Percentiles rank a stretch among this genome's conserved stretches.
Conservation (phyloP, 2,888 invertebrate species). For the Drosophila imparisetae region DNA sequence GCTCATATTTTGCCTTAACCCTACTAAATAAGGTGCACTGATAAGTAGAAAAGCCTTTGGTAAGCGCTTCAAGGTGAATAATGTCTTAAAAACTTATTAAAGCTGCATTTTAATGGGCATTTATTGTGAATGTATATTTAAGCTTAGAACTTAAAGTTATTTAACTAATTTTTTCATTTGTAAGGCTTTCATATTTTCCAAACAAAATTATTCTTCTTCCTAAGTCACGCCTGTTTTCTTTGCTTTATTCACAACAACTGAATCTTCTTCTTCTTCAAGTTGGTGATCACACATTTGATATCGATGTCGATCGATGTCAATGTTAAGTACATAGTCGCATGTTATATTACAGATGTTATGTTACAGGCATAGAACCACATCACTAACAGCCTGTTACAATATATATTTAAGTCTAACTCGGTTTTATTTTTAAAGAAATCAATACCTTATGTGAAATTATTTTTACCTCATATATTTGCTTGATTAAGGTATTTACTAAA, state of each 20-base stretch:
- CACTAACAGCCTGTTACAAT: background rate
- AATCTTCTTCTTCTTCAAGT: too few species aligned
- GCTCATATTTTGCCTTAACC: conserved; percentile 61
- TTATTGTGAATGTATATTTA: background rate
- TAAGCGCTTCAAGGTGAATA: conserved; percentile 19
- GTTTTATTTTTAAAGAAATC: background rate
- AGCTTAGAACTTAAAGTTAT: background rate
- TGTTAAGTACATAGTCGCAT: too few species aligned
- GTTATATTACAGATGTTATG: too few species aligned
- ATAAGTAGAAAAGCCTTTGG: conserved; percentile 48
- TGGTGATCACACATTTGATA: too few species aligned
- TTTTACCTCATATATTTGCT: background rate
- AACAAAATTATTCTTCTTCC: too few species aligned
- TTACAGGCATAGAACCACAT: too few species aligned
- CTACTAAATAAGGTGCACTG: conserved; percentile 43
- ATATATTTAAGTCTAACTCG: background rate
- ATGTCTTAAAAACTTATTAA: conserved; percentile 22
- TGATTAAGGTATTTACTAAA: background rate
- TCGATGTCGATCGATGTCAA: too few species aligned
- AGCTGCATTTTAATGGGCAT: background rate
- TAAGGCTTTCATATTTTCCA: background rate
- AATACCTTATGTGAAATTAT: background rate
- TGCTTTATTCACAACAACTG: too few species aligned
- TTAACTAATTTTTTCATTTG: too few species aligned
- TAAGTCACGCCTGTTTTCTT: too few species aligned